Percentiles rank a stretch among this genome's conserved stretches.
Evolutionary conservation across 2,113 vertebrate species (phyloP).

Genomic region (Chionomys nivalis): DNA sequence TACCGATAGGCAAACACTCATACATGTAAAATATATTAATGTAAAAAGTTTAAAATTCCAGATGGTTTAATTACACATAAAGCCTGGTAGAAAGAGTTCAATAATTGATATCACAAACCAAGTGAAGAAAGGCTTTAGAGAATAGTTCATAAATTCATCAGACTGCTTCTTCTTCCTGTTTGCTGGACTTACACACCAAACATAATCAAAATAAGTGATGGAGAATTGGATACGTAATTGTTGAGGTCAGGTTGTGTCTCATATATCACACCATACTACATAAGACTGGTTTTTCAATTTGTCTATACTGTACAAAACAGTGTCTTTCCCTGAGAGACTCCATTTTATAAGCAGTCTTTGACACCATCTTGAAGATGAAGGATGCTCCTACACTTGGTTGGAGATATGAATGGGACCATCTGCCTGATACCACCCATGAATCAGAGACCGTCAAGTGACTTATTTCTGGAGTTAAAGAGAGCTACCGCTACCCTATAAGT

Average conservation of each 20-base stretch:
- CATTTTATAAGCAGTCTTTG: not conserved
- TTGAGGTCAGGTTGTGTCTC: not conserved
- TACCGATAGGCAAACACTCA: not conserved
- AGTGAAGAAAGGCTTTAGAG: constrained; percentile 28
- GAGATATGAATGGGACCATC: not conserved
- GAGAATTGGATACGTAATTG: not conserved
- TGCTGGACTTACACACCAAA: constrained; percentile 12
- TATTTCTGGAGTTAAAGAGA: not conserved
- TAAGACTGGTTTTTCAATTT: not conserved
- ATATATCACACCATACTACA: not conserved
- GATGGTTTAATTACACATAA: not conserved
- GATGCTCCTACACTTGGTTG: not conserved
- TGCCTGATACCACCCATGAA: not conserved
- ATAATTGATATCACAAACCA: not conserved
- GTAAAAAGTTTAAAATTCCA: not conserved
- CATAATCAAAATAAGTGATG: not conserved
- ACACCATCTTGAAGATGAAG: not conserved
- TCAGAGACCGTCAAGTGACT: not conserved
- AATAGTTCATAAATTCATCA: not conserved
- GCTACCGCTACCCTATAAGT: too few species aligned
- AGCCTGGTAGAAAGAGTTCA: not conserved
- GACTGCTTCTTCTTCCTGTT: not conserved
- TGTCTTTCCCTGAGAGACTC: not conserved
- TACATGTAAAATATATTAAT: not conserved
- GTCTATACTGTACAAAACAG: not conserved